Percentiles rank a stretch among this genome's conserved stretches.
Conservation (phyloP, 2,113 vertebrate species). For the Martes martes region DNA sequence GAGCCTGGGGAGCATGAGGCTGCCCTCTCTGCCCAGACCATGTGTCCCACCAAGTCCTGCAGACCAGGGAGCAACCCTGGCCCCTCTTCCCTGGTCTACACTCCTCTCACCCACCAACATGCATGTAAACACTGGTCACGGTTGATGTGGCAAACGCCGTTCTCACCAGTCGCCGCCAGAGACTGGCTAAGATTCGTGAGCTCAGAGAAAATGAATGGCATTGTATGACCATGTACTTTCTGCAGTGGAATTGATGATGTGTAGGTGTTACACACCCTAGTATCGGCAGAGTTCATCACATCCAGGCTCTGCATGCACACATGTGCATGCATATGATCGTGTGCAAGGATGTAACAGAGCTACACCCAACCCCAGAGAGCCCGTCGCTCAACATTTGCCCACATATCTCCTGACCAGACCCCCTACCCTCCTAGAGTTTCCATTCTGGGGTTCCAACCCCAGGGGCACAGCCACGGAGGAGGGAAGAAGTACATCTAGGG, state of each 20-base stretch:
- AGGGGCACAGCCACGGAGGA: background rate
- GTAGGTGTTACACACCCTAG: no score
- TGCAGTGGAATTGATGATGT: background rate
- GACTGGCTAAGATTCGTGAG: background rate
- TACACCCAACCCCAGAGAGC: background rate
- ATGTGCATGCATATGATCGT: fast-evolving
- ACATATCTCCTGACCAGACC: background rate
- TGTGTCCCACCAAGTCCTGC: background rate
- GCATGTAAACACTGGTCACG: background rate
- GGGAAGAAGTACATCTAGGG: background rate
- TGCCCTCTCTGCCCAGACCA: background rate
- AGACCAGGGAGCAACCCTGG: background rate
- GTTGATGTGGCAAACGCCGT: fast-evolving
- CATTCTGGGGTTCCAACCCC: background rate
- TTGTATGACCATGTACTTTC: background rate
- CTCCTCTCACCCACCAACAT: background rate
- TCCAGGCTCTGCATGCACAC: fast-evolving
- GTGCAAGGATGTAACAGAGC: background rate
- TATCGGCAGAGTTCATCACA: background rate
- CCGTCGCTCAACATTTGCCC: background rate
- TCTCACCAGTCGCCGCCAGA: fast-evolving
- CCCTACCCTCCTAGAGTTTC: background rate
- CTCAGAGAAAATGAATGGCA: background rate
- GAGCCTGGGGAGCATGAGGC: background rate
- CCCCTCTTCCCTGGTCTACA: no score